Evolutionary conservation across 2,888 invertebrate species (phyloP).

Genomic region (Caenorhabditis japonica): DNA sequence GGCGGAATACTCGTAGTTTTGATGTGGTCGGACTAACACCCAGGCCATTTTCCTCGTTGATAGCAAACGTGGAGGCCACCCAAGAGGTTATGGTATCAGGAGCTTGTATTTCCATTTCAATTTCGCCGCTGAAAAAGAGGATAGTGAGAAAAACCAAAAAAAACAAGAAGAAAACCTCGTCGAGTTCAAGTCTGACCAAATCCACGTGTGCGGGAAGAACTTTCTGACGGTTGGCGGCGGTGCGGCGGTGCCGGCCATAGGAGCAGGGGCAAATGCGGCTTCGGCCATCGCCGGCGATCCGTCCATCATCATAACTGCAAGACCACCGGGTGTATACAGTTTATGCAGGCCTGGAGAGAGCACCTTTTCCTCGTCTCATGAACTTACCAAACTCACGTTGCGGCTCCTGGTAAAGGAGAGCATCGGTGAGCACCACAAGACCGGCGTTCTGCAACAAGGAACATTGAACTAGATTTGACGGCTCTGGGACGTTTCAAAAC

Average conservation of each 20-base stretch:
- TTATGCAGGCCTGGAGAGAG: background rate
- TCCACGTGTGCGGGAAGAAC: conserved; percentile 74
- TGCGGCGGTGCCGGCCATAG: conserved; percentile 12
- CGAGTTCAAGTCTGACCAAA: conserved; percentile 54
- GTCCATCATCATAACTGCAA: conserved; percentile 34
- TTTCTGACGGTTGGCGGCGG: conserved; percentile 57
- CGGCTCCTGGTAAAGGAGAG: conserved; percentile 75
- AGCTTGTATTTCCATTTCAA: conserved; percentile 82
- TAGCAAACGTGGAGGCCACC: conserved; percentile 87
- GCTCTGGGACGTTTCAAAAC: too few species aligned
- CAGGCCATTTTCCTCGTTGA: conserved; percentile 85
- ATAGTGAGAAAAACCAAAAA: background rate
- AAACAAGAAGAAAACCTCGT: conserved; percentile 23
- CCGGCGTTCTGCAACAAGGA: conserved; percentile 75
- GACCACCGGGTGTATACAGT: conserved; percentile 22
- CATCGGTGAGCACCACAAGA: conserved; percentile 77
- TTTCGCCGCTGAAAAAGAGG: conserved; percentile 78
- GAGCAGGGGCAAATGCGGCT: conserved; percentile 23
- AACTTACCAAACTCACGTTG: conserved; percentile 67
- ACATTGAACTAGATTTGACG: too few species aligned
- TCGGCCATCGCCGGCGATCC: conserved; percentile 30
- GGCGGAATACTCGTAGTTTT: conserved; percentile 85
- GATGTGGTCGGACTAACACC: conserved; percentile 82
- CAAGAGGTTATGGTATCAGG: conserved; percentile 89
- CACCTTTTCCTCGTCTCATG: conserved; percentile 37